These are phyloP conservation scores for Steinernema carpocapsae DNA, from an alignment of 2,888 invertebrate species.

Conservation along the genomic window DNA sequence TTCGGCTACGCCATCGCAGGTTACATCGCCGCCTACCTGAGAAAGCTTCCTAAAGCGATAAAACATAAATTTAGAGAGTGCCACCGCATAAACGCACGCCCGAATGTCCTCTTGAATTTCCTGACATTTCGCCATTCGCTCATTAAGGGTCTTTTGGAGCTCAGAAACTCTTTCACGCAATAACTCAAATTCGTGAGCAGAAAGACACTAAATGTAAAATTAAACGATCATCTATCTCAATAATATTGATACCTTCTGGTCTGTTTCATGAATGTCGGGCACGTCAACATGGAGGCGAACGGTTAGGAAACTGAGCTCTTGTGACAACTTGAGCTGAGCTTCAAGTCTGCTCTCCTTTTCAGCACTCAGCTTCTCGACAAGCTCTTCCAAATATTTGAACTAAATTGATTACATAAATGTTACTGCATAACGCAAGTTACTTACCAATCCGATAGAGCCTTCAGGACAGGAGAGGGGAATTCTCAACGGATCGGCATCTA, in stretches of 20 bases:
- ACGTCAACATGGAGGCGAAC: neutral
- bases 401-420: neutral
- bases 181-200: neutral
- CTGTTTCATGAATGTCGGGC: neutral
- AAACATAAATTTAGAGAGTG: neutral
- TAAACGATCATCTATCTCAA: neutral
- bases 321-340: conserved; percentile 24
- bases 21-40: neutral
- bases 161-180: neutral
- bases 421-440: neutral
- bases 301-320: conserved; percentile 12
- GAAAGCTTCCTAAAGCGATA: neutral
- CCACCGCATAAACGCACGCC: neutral
- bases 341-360: conserved; percentile 15
- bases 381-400: conserved; percentile 29
- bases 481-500: neutral
- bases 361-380: neutral
- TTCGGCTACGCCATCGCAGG: neutral
- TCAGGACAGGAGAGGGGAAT: neutral
- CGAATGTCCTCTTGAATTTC: neutral
- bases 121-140: neutral
- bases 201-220: neutral
- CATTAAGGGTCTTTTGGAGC: neutral
- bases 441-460: conserved; percentile 27
- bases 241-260: too few relatives aligned